Evolutionary conservation across 1,140 invertebrate genomes (phyloP).

Genomic region (Steinernema feltiae): DNA sequence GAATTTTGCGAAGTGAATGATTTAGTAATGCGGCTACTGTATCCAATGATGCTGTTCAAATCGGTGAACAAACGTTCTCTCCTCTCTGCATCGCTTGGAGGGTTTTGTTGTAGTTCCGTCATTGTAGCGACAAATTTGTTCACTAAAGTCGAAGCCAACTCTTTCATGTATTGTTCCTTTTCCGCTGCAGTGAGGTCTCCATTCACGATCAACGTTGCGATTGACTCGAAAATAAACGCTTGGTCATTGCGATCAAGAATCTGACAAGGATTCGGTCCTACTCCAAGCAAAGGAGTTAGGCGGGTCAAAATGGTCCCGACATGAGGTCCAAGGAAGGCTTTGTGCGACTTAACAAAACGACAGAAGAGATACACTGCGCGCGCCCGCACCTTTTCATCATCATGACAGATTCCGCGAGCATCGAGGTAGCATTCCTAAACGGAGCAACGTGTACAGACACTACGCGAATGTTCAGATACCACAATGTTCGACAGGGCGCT

Average conservation of each 20-base stretch:
- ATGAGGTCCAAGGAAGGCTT: conserved; percentile 18
- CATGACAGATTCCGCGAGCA: conserved; percentile 22
- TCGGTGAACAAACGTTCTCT: conserved; percentile 14
- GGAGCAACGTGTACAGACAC: background rate
- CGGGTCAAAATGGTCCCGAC: conserved; percentile 23
- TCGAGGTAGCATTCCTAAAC: conserved; percentile 9
- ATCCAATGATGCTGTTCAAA: conserved; percentile 31
- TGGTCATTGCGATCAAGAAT: conserved; percentile 29
- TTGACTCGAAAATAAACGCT: conserved; percentile 32
- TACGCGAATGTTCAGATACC: background rate
- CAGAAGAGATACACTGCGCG: conserved; percentile 35
- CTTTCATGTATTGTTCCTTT: conserved; percentile 33
- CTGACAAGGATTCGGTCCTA: conserved; percentile 21
- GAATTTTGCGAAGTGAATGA: conserved; percentile 25
- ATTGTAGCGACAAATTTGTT: conserved; percentile 23
- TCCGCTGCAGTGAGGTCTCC: conserved; percentile 18
- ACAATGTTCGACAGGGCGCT: background rate
- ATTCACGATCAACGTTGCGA: conserved; percentile 31
- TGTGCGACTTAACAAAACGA: conserved; percentile 36
- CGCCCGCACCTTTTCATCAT: conserved; percentile 24
- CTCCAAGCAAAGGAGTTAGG: conserved; percentile 27
- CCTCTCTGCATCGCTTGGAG: conserved; percentile 18
- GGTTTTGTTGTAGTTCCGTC: conserved; percentile 14
- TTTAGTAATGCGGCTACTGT: conserved; percentile 34
- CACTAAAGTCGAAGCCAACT: conserved; percentile 21